Evolutionary conservation across 2,888 invertebrate species (phyloP).

Genomic region (Petrolisthes cinctipes): DNA sequence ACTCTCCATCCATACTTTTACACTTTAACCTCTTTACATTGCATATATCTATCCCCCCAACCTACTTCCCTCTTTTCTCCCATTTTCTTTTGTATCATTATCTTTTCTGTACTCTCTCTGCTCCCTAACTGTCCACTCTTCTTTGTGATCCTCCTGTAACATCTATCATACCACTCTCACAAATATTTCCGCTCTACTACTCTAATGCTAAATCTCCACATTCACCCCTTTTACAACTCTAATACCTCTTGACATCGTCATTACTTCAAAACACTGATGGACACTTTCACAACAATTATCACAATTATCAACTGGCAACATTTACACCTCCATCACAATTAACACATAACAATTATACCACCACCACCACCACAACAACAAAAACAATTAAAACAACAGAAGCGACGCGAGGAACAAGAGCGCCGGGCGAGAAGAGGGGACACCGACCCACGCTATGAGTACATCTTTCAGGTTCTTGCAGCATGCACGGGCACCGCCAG

Average conservation of each 20-base stretch:
- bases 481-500: conserved; percentile 79
- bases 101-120: too few relatives aligned
- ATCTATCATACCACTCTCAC: background rate
- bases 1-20: too few relatives aligned
- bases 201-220: background rate
- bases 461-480: conserved; percentile 81
- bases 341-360: background rate
- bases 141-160: background rate
- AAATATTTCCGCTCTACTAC: background rate
- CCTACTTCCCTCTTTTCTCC: too few relatives aligned
- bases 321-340: background rate
- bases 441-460: conserved; percentile 91
- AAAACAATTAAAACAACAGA: conserved; percentile 41
- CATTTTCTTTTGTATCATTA: too few relatives aligned
- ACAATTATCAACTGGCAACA: background rate
- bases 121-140: too few relatives aligned
- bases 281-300: too few relatives aligned
- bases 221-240: background rate
- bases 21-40: too few relatives aligned
- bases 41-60: too few relatives aligned
- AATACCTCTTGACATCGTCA: background rate
- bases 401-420: conserved; percentile 79
- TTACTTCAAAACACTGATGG: too few relatives aligned
- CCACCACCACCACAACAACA: background rate
- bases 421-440: conserved; percentile 65